Conservation (phyloP, 2,888 invertebrate species). For the Cinara cedri region DNA sequence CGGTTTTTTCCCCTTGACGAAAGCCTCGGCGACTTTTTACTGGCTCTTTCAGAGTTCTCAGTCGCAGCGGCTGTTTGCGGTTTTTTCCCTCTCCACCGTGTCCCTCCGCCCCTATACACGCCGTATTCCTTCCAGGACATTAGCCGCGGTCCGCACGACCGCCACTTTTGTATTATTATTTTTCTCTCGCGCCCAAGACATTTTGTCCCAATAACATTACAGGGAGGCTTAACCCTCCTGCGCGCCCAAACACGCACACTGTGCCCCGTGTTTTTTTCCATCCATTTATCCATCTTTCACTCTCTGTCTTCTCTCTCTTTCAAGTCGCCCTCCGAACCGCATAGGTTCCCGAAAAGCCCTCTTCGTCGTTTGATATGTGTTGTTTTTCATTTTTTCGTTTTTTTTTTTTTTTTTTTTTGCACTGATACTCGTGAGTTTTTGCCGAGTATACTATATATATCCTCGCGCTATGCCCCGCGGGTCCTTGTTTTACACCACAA, state of each 20-base stretch:
- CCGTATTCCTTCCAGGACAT: constrained; percentile 56
- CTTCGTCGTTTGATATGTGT: constrained; percentile 41
- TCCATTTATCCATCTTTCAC: neutral
- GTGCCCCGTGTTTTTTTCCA: constrained; percentile 11
- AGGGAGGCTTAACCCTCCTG: constrained; percentile 23
- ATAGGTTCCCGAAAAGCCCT: constrained; percentile 19
- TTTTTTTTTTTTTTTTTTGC: constrained; percentile 3
- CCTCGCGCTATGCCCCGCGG: neutral
- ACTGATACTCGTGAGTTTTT: constrained; percentile 29
- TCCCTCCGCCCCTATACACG: constrained; percentile 10
- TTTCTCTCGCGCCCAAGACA: constrained; percentile 54
- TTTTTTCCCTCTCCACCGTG: constrained; percentile 30
- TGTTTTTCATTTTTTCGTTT: constrained; percentile 20
- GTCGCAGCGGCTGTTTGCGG: constrained; percentile 40
- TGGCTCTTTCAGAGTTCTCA: constrained; percentile 34
- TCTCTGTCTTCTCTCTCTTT: constrained; percentile 28
- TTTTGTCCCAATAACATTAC: constrained; percentile 55
- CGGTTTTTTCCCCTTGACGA: constrained; percentile 53
- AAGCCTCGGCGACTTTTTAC: constrained; percentile 54
- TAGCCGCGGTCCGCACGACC: constrained; percentile 51
- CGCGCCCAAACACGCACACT: neutral
- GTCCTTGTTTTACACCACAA: constrained; percentile 47
- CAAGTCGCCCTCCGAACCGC: constrained; percentile 27
- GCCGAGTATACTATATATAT: neutral
- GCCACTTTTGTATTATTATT: constrained; percentile 56